Conservation (phyloP, 2,113 vertebrate genomes). For the Globicephala melas region DNA sequence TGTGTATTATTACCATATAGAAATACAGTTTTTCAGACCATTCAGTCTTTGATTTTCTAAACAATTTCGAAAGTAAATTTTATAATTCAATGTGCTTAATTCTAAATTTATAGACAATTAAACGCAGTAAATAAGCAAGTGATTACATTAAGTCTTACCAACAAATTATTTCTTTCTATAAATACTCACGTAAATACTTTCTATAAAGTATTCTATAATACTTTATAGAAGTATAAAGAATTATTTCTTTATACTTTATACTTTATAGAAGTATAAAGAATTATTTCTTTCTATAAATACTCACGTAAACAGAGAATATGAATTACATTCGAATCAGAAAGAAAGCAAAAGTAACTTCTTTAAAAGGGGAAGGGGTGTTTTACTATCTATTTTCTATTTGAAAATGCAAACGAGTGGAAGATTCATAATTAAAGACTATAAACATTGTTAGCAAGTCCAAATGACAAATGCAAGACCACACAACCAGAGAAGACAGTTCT, state of each 20-base stretch:
- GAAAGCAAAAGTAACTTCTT: not conserved
- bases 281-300: not conserved
- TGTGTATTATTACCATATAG: not conserved
- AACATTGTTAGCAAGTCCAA: not conserved
- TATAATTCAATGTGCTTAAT: not conserved
- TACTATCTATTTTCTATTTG: not conserved
- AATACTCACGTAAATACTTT: not conserved
- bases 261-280: not conserved
- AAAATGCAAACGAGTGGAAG: not conserved
- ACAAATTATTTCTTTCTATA: not conserved
- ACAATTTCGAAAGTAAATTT: not conserved
- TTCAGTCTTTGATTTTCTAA: not conserved
- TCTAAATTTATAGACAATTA: not conserved
- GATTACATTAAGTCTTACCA: not conserved
- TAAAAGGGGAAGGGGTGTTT: not conserved
- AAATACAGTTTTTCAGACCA: not conserved
- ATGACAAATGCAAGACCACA: not conserved
- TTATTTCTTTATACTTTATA: not conserved
- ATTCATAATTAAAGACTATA: not conserved
- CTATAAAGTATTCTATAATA: too few species aligned
- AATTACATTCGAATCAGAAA: not conserved
- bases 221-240: not conserved
- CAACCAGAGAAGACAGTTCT: not conserved
- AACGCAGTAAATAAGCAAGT: not conserved
- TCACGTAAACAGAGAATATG: not conserved